Conservation (phyloP, 2,888 invertebrate genomes). For the Apeira syringaria region DNA sequence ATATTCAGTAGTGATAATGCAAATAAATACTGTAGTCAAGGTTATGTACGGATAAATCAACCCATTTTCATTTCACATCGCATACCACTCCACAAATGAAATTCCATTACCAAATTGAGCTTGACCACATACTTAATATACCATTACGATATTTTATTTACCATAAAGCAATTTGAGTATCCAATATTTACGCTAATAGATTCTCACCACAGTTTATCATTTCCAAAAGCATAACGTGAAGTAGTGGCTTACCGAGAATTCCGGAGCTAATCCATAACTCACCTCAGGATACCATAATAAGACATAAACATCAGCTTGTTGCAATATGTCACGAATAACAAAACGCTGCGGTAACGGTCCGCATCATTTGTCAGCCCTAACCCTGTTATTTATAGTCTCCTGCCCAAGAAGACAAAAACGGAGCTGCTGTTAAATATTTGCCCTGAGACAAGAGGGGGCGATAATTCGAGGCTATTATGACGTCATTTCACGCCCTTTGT, state of each 20-base stretch:
- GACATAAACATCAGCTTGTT: slow-evolving; percentile 77
- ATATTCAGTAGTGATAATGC: too few relatives aligned
- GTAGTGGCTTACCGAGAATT: slow-evolving; percentile 50
- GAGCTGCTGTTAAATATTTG: slow-evolving; percentile 81
- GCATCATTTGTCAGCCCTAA: slow-evolving; percentile 75
- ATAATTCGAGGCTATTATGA: slow-evolving; percentile 84
- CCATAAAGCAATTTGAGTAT: neutral
- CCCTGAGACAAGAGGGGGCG: slow-evolving; percentile 82
- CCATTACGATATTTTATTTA: too few relatives aligned
- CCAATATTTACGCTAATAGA: slow-evolving; percentile 8
- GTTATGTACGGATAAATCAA: too few relatives aligned
- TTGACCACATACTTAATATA: neutral
- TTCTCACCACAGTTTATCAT: slow-evolving; percentile 14
- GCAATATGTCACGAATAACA: slow-evolving; percentile 77
- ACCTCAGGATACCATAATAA: slow-evolving; percentile 69
- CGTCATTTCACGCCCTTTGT: slow-evolving; percentile 83
- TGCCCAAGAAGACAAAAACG: slow-evolving; percentile 74
- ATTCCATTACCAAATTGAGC: neutral
- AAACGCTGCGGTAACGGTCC: slow-evolving; percentile 78
- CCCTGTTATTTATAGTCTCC: slow-evolving; percentile 79
- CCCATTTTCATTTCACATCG: too few relatives aligned
- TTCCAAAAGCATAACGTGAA: slow-evolving; percentile 27
- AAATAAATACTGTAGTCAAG: too few relatives aligned
- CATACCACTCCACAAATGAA: too few relatives aligned
- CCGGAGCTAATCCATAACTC: slow-evolving; percentile 53